Evolutionary conservation across 2,113 vertebrate genomes (phyloP).

Genomic region (Ptyas mucosa): DNA sequence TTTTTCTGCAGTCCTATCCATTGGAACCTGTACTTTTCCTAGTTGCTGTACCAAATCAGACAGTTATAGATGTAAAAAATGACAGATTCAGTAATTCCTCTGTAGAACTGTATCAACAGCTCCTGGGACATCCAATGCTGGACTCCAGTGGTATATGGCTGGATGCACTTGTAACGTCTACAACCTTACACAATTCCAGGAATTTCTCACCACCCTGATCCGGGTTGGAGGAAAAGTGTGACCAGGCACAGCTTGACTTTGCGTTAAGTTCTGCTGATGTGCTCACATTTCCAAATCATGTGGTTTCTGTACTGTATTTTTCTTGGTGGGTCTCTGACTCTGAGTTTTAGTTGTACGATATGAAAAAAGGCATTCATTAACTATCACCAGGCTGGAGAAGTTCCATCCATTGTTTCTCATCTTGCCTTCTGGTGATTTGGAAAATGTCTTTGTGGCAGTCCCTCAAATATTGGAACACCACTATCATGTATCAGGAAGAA

Average conservation of each 20-base stretch:
- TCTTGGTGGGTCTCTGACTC: background rate
- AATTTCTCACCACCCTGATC: background rate
- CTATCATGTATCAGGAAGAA: background rate
- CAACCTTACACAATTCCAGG: background rate
- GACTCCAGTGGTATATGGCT: background rate
- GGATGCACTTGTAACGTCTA: background rate
- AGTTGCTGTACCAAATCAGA: background rate
- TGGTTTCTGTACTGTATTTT: background rate
- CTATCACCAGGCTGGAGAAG: background rate
- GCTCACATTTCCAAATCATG: background rate
- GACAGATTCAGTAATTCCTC: background rate
- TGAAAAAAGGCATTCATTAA: background rate
- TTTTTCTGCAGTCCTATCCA: background rate
- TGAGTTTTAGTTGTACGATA: background rate
- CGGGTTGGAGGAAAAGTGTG: background rate
- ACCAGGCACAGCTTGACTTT: background rate
- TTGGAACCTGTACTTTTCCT: background rate
- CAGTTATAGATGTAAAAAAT: background rate
- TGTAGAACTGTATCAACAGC: background rate
- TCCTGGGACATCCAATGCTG: background rate
- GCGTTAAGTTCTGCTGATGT: background rate
- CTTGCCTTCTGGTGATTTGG: background rate
- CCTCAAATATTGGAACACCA: background rate
- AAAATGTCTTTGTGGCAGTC: background rate
- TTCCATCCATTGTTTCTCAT: background rate